Evolutionary conservation across 2,113 vertebrate genomes (phyloP).

Genomic region (Prunella himalayana): DNA sequence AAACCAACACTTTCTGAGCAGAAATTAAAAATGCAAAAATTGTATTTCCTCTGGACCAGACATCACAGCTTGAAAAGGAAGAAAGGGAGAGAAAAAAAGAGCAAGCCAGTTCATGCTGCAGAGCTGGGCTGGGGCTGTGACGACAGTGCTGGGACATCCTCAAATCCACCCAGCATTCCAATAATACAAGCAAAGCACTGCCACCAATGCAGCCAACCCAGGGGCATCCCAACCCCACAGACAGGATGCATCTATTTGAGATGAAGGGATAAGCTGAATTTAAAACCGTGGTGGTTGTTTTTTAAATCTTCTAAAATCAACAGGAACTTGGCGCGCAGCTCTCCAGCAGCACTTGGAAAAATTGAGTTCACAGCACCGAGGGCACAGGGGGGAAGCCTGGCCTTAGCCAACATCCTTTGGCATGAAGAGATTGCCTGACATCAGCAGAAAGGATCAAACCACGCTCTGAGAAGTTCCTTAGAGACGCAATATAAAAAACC

Average conservation of each 20-base stretch:
- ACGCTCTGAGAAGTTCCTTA: neutral
- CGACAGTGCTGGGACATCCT: neutral
- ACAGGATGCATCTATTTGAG: neutral
- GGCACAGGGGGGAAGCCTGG: neutral
- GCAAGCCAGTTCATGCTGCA: neutral
- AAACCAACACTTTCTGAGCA: neutral
- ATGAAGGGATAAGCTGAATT: neutral
- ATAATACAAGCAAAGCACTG: neutral
- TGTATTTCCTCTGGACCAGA: neutral
- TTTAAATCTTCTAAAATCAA: neutral
- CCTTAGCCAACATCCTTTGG: neutral
- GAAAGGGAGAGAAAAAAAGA: neutral
- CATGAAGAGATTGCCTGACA: neutral
- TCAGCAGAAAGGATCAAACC: neutral
- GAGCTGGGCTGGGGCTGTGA: neutral
- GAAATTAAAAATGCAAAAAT: neutral
- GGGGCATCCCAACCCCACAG: neutral
- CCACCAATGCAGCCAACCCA: rapidly evolving
- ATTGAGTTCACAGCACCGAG: neutral
- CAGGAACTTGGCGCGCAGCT: neutral
- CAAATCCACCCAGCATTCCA: neutral
- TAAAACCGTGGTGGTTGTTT: neutral
- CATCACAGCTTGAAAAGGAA: neutral
- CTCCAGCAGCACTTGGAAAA: neutral
- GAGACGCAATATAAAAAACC: neutral